A percentile compares a stretch with the other conserved stretches of the same genome.
Conservation (phyloP, 2,888 invertebrate genomes). For the Tineola bisselliella region DNA sequence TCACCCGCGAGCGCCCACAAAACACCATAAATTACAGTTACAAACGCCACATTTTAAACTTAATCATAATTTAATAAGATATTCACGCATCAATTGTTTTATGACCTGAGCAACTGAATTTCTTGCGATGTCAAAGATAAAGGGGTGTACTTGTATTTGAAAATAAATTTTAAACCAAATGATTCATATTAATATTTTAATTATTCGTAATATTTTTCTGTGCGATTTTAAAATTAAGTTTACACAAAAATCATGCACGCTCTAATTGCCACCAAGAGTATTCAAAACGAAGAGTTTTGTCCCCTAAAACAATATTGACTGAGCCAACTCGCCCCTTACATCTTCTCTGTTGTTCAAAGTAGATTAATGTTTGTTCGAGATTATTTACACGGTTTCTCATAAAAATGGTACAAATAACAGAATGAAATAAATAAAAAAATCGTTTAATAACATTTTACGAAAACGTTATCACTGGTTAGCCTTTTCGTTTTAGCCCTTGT, state of each 20-base stretch:
- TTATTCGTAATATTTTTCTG: not conserved
- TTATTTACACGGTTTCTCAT: conserved; percentile 63
- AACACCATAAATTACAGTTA: conserved; percentile 43
- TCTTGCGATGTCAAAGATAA: conserved; percentile 5
- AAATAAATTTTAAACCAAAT: conserved; percentile 19
- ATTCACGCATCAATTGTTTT: conserved; percentile 61
- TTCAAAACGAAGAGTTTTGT: conserved; percentile 40
- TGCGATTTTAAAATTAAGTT: conserved; percentile 46
- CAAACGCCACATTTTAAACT: conserved; percentile 56
- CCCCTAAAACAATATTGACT: conserved; percentile 63
- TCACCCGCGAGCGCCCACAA: conserved; percentile 24
- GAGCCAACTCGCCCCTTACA: conserved; percentile 47
- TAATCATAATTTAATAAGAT: conserved; percentile 54
- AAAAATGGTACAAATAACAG: conserved; percentile 58
- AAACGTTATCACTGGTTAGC: conserved; percentile 38
- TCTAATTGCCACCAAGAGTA: conserved; percentile 56
- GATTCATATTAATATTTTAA: conserved; percentile 14
- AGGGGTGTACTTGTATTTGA: conserved; percentile 23
- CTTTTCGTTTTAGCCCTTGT: conserved; percentile 18
- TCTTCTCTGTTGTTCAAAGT: conserved; percentile 60
- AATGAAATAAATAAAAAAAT: conserved; percentile 16
- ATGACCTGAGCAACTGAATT: conserved; percentile 57
- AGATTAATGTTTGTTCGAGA: conserved; percentile 63
- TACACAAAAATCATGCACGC: conserved; percentile 61
- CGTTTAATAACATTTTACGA: conserved; percentile 45